Evolutionary conservation across 2,797 vertebrate species (phyloP).

Genomic region (Gambelia wislizenii): DNA sequence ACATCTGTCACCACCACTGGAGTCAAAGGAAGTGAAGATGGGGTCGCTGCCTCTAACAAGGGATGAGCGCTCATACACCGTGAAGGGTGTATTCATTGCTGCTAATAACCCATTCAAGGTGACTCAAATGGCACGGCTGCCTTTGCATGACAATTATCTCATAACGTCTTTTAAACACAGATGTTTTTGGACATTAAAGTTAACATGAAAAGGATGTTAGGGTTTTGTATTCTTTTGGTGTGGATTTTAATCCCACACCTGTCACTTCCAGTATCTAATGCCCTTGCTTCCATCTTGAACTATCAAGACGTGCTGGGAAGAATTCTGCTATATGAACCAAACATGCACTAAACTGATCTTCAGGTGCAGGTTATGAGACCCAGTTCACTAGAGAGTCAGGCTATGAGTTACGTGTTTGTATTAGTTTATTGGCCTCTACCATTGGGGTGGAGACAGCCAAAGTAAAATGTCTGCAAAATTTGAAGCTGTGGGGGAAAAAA

Average conservation of each 20-base stretch:
- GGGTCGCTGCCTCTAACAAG: background rate
- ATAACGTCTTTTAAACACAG: background rate
- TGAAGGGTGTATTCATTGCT: background rate
- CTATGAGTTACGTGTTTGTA: too few species aligned
- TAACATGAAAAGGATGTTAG: background rate
- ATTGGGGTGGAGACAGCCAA: too few species aligned
- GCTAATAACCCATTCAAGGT: conserved; percentile 22
- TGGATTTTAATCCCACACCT: background rate
- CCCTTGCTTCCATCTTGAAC: background rate
- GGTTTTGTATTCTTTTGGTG: background rate
- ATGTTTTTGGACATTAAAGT: background rate
- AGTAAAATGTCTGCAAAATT: too few species aligned
- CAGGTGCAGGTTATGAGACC: too few species aligned
- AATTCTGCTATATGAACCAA: background rate
- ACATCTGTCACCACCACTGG: conserved; percentile 15
- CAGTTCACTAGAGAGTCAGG: too few species aligned
- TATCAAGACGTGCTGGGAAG: background rate
- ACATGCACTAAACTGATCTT: too few species aligned
- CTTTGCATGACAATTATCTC: background rate
- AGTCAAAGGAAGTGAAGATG: conserved; percentile 2
- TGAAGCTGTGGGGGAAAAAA: too few species aligned
- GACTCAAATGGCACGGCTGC: background rate
- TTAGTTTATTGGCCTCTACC: too few species aligned
- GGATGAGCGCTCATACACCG: background rate
- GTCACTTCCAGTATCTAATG: background rate